Evolutionary conservation across 2,888 invertebrate genomes (phyloP), one percentile per base, ranked within the genome.

Genomic region (Chrysolina haemoptera): DNA sequence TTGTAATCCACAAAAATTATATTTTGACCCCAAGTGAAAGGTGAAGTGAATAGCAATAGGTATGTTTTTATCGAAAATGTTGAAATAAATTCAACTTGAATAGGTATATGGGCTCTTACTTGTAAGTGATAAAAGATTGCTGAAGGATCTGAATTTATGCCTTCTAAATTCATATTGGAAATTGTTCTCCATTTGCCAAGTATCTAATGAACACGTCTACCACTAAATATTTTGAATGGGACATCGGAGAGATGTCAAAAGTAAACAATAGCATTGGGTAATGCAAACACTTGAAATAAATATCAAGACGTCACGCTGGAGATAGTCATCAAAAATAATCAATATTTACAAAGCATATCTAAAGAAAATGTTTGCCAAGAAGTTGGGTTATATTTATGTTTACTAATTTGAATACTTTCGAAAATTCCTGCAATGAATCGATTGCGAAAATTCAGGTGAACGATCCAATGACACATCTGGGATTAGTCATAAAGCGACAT

Each of bases 401-500:
- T 22, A 65, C 65, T 46, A 65, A n/a, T 46, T 20, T 14, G 14
- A 22, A 65, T 65, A 16, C 14, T 16, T 11, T 8, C 16, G 16
- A 62, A 40, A 62, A 40, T 62, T 14, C 50, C 9, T 16, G n/a
- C 50, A 18, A n/a, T n/a, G 18, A 40, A 62, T 41, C 11, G 16
- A 62, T 65, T 43, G 18, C 43, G n/a, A 46, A 43, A 46, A 59
- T 27, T 48, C 22, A 46, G 43, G 41, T 48, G 43, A 65, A 35
- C 27, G 48, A 50, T 67, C 40, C 48, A 27, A 53, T 67, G 67
- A 53, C 67, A 48, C 53, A 53, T 67, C 53, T n/a, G 14, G 16
- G 16, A 67, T 67, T 67, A 67, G 40, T 67, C 67, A 67, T 67
- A 53, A 9, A 27, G 40, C 22, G 9, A 67, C n/a, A 67, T 35